phyloP scores from a whole-genome alignment of 2,797 vertebrate species.

The Tympanoctomys barrerae region DNA sequence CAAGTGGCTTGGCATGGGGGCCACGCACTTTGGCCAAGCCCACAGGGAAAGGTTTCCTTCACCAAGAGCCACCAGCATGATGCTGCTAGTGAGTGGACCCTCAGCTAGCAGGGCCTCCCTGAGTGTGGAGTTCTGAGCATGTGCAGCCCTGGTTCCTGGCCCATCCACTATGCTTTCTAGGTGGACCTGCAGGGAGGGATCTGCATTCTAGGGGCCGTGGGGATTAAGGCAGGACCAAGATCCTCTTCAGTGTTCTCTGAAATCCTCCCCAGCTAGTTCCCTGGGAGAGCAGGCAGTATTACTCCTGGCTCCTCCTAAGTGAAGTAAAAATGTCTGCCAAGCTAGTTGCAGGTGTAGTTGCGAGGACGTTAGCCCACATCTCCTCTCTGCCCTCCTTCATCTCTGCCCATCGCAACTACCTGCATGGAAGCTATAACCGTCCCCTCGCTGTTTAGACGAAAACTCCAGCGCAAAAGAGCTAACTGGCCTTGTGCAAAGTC shows the following conservation, averaged over 20 bases:
- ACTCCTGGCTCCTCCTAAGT: not conserved
- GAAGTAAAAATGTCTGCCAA: not conserved
- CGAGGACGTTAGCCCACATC: not conserved
- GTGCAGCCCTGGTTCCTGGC: not conserved
- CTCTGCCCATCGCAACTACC: not conserved
- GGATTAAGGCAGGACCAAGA: not conserved
- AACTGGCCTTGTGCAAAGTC: not conserved
- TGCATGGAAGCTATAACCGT: not conserved
- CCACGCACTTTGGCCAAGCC: not conserved
- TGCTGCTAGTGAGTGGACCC: not conserved
- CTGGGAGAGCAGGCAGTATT: not conserved
- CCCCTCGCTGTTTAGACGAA: not conserved
- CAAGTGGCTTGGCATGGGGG: not conserved
- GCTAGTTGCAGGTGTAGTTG: not conserved
- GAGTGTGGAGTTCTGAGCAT: not conserved
- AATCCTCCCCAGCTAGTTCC: not conserved
- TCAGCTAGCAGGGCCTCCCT: not conserved
- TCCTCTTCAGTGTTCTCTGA: not conserved
- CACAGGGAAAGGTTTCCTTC: not conserved
- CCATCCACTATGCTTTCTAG: not conserved
- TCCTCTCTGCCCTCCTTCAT: not conserved
- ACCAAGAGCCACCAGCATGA: not conserved
- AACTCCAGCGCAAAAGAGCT: not conserved
- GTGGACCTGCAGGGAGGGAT: not conserved
- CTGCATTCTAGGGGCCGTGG: not conserved